These are phyloP conservation scores for Genyomyrus donnyi DNA, from an alignment of 2,113 vertebrate genomes.

Conservation along the genomic window DNA sequence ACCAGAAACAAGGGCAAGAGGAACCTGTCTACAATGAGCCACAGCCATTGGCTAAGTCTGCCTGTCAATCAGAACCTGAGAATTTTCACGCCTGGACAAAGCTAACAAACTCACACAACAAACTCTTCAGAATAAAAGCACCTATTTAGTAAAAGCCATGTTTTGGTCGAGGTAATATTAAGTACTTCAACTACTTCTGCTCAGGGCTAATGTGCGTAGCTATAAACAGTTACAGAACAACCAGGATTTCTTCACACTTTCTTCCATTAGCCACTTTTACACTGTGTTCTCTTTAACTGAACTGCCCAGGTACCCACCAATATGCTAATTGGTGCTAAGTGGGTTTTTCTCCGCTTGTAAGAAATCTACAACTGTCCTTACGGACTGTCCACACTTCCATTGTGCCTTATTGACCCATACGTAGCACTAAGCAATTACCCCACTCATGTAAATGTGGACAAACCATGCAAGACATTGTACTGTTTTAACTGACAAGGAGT, in stretches of 20 bases:
- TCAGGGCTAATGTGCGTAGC: slow-evolving; percentile 10
- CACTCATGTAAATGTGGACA: background rate
- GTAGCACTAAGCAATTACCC: background rate
- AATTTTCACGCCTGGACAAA: background rate
- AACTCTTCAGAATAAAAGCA: background rate
- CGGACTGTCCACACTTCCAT: slow-evolving; percentile 19
- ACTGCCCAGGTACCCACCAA: background rate
- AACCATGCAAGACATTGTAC: background rate
- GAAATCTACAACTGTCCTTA: slow-evolving; percentile 15
- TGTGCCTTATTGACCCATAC: slow-evolving; percentile 45
- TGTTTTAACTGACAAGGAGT: background rate
- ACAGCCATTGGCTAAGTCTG: background rate
- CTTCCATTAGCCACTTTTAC: background rate
- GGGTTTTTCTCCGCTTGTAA: background rate
- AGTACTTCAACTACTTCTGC: background rate
- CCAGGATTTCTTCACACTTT: background rate
- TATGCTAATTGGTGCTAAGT: background rate
- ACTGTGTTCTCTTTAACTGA: background rate
- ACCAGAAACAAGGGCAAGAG: background rate
- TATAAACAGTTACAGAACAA: background rate
- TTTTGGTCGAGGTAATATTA: background rate
- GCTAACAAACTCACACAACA: background rate
- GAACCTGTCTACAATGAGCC: background rate
- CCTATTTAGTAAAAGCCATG: slow-evolving; percentile 5
- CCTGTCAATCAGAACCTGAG: slow-evolving; percentile 7